phyloP scores from a whole-genome alignment of 2,113 vertebrate genomes.

The Muntiacus reevesi region DNA sequence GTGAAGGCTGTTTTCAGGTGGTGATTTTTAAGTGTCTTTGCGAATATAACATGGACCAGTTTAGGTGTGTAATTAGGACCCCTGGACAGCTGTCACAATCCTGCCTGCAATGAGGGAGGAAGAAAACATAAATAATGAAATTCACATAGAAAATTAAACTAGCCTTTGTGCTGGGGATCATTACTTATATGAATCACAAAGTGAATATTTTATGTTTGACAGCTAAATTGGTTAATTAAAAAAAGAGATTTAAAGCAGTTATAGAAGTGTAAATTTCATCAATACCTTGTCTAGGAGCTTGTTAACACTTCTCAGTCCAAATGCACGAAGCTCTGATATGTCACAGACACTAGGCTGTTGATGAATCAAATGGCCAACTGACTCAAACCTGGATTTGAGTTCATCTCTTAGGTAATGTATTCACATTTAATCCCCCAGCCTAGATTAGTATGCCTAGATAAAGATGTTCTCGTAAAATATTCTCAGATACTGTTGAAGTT shows the following conservation, averaged over 20 bases:
- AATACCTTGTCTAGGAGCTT: neutral
- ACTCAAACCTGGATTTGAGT: neutral
- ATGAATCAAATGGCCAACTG: neutral
- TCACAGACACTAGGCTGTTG: neutral
- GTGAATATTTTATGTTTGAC: constrained; percentile 50
- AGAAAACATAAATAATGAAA: constrained; percentile 14
- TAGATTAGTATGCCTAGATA: neutral
- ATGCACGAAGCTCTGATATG: neutral
- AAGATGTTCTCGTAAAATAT: neutral
- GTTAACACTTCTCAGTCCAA: neutral
- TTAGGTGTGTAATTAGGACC: neutral
- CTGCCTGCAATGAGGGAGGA: neutral
- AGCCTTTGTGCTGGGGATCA: neutral
- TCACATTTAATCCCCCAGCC: neutral
- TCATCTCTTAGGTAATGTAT: neutral
- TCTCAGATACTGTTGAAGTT: neutral
- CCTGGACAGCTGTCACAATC: neutral
- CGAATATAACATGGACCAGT: neutral
- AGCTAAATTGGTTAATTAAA: constrained; percentile 2
- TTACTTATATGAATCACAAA: constrained; percentile 36
- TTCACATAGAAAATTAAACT: constrained; percentile 43
- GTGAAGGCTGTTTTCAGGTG: neutral
- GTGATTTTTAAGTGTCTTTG: neutral
- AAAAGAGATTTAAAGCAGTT: neutral
- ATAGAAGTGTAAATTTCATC: constrained; percentile 23